Base-by-base conservation (phyloP, 2,888 invertebrate genomes). In the Caenorhabditis imperialis region DNA sequence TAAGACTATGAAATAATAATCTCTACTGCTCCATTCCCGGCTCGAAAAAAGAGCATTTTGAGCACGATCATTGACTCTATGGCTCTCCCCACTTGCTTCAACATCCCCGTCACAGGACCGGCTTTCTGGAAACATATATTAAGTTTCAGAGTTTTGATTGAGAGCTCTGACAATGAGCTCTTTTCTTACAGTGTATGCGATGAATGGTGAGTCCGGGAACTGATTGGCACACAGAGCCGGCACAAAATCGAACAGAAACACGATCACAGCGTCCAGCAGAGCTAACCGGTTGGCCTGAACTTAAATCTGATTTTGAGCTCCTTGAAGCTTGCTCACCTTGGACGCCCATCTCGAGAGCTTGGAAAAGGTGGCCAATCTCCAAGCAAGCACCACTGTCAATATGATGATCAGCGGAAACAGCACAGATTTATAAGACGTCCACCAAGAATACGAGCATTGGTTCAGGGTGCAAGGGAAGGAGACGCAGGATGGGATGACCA, bases 171-270 rank as follows among this genome's bases (percentile, higher is more conserved):
- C n/a, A n/a, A n/a, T n/a, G n/a, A n/a, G n/a, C n/a, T n/a, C n/a
- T n/a, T n/a, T n/a, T n/a, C 40, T 18, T 18, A 40, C 40, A 3
- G 40, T 40, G 18, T 40, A 40, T 5, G 40, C 40, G 3, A 40
- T 40, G n/a, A 40, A 40, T 40, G 40, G 40, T 7, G 40, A 16
- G 18, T 40, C 18, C 6, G 40, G 40, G 40, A 40, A 40, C 40
- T 40, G 40, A 40, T 40, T 40, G 7, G 40, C 40, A 18, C 40
- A 40, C 18, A 40, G 20, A 4, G 40, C 40, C 2, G 40, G 40
- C 12, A 10, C 5, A 10, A 40, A 40, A 10, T 40, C 40, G 40
- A 40, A 40, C 6, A 40, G 4, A 10, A 40, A 40, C 3, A 40
- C 40, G 40, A 40, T 40, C 18, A 18, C 16, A 4, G 40, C 40